These are phyloP conservation scores for Piaya cayana DNA, from an alignment of 2,113 vertebrate species.

Conservation along the genomic window DNA sequence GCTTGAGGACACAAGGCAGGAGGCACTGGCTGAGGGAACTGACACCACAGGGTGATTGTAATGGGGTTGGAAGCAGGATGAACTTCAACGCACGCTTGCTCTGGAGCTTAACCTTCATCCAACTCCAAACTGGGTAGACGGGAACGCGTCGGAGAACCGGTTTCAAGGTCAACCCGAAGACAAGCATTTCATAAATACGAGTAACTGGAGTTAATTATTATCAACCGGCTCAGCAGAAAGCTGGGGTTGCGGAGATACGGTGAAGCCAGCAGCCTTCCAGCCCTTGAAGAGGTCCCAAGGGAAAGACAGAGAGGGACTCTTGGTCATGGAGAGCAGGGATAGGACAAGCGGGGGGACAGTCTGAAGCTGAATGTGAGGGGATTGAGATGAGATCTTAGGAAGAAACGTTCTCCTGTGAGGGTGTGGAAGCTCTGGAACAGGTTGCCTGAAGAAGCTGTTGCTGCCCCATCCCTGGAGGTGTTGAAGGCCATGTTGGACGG, in stretches of 20 bases:
- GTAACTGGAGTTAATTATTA: background rate
- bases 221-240: background rate
- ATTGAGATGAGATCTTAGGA: too few relatives aligned
- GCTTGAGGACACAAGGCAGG: background rate
- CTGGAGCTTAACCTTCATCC: fast-evolving
- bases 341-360: too few relatives aligned
- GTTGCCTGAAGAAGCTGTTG: too few relatives aligned
- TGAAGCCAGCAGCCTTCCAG: too few relatives aligned
- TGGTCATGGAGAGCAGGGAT: too few relatives aligned
- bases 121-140: background rate
- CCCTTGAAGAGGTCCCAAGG: too few relatives aligned
- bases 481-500: too few relatives aligned
- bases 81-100: fast-evolving
- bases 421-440: too few relatives aligned
- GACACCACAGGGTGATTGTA: fast-evolving
- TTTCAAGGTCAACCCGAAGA: background rate
- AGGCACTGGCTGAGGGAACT: background rate
- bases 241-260: background rate
- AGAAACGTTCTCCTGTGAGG: too few relatives aligned
- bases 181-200: background rate
- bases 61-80: fast-evolving
- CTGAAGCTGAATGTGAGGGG: too few relatives aligned
- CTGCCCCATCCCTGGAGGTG: too few relatives aligned
- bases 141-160: background rate
- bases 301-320: too few relatives aligned